Conservation (phyloP, 2,888 invertebrate species). For the Drosophila monieri region DNA sequence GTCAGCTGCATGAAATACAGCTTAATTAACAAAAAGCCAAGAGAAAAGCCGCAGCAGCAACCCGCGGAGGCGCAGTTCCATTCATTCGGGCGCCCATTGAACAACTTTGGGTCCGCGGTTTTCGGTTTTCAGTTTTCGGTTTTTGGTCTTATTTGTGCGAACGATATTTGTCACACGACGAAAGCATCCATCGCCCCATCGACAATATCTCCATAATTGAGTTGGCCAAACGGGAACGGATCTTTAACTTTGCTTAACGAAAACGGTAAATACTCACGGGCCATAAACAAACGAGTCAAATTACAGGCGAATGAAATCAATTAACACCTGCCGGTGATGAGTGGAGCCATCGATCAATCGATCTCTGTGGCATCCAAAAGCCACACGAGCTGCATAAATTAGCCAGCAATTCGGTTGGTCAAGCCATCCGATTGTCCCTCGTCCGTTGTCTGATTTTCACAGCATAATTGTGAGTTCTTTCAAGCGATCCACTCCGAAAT, state of each 20-base stretch:
- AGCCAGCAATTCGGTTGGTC: conserved; percentile 23
- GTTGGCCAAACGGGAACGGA: conserved; percentile 53
- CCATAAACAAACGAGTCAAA: conserved; percentile 57
- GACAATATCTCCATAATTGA: conserved; percentile 58
- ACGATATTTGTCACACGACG: conserved; percentile 27
- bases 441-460: conserved; percentile 4
- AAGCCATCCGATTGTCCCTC: background rate
- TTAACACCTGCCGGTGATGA: conserved; percentile 69
- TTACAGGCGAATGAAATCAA: conserved; percentile 71
- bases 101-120: conserved; percentile 27
- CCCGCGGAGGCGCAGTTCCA: conserved; percentile 70
- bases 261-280: conserved; percentile 52
- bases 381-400: conserved; percentile 71
- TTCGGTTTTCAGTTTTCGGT: conserved; percentile 31
- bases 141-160: conserved; percentile 39
- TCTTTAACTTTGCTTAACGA: conserved; percentile 13
- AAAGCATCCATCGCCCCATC: background rate
- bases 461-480: conserved; percentile 46
- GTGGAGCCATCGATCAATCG: conserved; percentile 44
- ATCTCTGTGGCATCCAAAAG: conserved; percentile 20
- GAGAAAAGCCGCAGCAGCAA: conserved; percentile 63
- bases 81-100: conserved; percentile 66
- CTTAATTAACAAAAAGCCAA: conserved; percentile 78
- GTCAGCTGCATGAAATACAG: conserved; percentile 75
- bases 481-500: conserved; percentile 50